phyloP scores from a whole-genome alignment of 2,888 invertebrate genomes.

The Mayetiola destructor region DNA sequence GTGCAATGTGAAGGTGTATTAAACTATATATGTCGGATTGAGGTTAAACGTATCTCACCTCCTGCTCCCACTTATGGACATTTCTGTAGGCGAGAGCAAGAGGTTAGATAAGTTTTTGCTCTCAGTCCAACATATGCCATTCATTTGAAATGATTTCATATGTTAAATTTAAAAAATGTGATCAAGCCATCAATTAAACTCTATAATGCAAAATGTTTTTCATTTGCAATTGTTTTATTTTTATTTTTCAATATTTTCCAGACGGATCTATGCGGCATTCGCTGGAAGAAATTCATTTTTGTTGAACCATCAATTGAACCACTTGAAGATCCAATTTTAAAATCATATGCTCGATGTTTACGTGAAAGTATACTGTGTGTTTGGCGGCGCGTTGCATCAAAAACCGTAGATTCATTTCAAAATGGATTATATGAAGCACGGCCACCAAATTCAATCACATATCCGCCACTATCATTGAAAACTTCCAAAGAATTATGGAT shows the following conservation, averaged over 20 bases:
- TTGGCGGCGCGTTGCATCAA: slow-evolving; percentile 78
- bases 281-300: slow-evolving; percentile 93
- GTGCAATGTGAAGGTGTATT: too few species aligned
- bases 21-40: too few species aligned
- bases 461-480: slow-evolving; percentile 66
- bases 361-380: slow-evolving; percentile 93
- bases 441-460: slow-evolving; percentile 39
- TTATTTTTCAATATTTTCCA: slow-evolving; percentile 38
- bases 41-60: too few species aligned
- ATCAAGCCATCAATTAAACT: too few species aligned
- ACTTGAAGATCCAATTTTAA: slow-evolving; percentile 77
- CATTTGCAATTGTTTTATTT: neutral
- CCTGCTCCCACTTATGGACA: too few species aligned
- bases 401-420: slow-evolving; percentile 37
- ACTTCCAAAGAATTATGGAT: slow-evolving; percentile 97
- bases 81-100: too few species aligned
- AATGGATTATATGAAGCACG: slow-evolving; percentile 24
- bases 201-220: too few species aligned
- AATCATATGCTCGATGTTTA: slow-evolving; percentile 80
- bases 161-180: too few species aligned
- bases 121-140: too few species aligned
- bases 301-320: slow-evolving; percentile 56
- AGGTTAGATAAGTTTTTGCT: too few species aligned
- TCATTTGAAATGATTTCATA: too few species aligned
- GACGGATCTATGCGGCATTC: slow-evolving; percentile 98